Evolutionary conservation across 2,888 invertebrate species (phyloP), one percentile per base, ranked within the genome.

Genomic region (Agriopis aurantiaria): DNA sequence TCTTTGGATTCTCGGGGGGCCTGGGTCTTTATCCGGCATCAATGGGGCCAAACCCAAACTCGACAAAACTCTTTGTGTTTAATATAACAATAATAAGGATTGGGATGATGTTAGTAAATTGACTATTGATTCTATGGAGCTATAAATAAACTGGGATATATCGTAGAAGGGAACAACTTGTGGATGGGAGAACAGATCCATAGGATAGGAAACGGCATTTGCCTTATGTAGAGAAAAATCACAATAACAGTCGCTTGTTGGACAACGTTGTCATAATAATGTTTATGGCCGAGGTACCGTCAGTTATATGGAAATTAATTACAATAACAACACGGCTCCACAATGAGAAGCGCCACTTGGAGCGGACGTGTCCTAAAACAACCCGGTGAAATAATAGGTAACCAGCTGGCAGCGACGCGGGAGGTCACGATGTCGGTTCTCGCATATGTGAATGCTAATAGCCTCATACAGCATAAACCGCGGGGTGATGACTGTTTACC

Each of bases 351-450:
- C 63, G 43, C 11, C 70, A 58, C 63, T 63, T 62, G 70, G 70
- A 43, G 48, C 55, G 66, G 63, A 71, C 70, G 70, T 71, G 70
- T 55, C 65, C 70, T 59, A 70, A 65, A 71, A 66, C 66, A 71
- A 59, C 66, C 58, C 59, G 12, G 53, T 55, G 66, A 55, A 71
- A 71, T 71, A 71, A 70, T 63, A 64, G 66, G 70, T 57, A 57
- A n/a, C 55, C 65, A 23, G 70, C 43, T 55, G 69, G 12, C 65
- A 12, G 58, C 46, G 63, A 67, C 66, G 63, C 46, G 66, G 43
- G 46, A 48, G 61, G 65, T 57, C 69, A 57, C 41, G 52, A 62
- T 57, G 65, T 57, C 52, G 46, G 45, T 46, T 49, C 62, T 59
- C 60, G 62, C 53, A 62, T 63, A 66, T 66, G 62, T 45, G 66